Evolutionary conservation across 2,888 invertebrate species (phyloP), one percentile per base, ranked within the genome.

Genomic region (Hetaerina titia): DNA sequence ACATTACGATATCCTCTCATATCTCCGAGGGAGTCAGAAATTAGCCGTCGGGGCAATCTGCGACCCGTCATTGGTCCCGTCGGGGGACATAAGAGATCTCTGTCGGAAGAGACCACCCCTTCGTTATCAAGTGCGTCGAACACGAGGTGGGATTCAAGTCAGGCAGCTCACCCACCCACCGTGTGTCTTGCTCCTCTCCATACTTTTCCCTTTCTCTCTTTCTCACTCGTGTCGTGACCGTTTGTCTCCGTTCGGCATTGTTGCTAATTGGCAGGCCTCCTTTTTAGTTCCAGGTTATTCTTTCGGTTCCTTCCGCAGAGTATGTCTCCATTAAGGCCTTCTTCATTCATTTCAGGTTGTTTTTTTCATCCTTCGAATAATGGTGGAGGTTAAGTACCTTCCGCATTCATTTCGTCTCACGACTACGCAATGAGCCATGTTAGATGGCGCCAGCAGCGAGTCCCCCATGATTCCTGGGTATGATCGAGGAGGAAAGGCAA

Each of bases 241-340:
- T 63, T 64, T 63, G 63, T 64, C 63, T 90, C 90, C 63, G 90
- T 60, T 90, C 90, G 90, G 64, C 63, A 90, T 45, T 90, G 45
- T 90, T 31, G 63, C 63, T 64, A 90, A 64, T 64, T 90, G 60
- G 45, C 17, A 9, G 31, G 31, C 60, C 90, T 25, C 74, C 25
- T 74, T 25, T 25, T 25, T 25, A 74, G n/a, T 74, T 74, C n/a
- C n/a, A n/a, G n/a, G n/a, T 45, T 45, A 90, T 60, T 31, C 90
- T 22, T n/a, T 63, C 25, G 25, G 88, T 31, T 5, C 88, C 25
- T 17, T 60, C 31, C 64, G 63, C 25, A 63, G 63, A 6, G 31
- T 63, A 63, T 9, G 19, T 15, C 17, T 63, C 25, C 63, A n/a
- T 25, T 31, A 25, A 90, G 17, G 19, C 57, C 8, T 60, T 90